Conservation (phyloP, 2,888 invertebrate species). For the Oscheius myriophilus region DNA sequence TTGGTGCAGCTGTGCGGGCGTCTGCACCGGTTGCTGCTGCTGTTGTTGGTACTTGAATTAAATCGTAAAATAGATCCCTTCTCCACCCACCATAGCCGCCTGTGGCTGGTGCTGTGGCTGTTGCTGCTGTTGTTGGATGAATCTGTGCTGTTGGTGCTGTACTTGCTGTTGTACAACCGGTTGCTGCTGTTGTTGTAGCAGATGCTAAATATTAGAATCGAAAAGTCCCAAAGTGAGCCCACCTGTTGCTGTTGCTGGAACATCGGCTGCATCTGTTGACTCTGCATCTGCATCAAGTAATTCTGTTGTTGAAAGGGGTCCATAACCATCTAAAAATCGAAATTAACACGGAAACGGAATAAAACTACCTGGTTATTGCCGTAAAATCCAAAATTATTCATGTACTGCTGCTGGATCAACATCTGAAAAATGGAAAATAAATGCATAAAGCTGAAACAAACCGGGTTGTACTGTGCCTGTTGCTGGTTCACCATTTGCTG, state of each 20-base stretch:
- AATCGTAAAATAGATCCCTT: background rate
- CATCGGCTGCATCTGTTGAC: slow-evolving; percentile 27
- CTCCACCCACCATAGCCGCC: background rate
- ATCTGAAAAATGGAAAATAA: slow-evolving; percentile 12
- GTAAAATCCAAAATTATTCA: slow-evolving; percentile 28
- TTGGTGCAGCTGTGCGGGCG: slow-evolving; percentile 32
- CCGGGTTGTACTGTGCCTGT: slow-evolving; percentile 21
- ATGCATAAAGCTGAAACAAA: background rate
- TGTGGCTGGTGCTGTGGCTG: slow-evolving; percentile 2
- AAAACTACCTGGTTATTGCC: slow-evolving; percentile 26
- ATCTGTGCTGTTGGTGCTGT: slow-evolving; percentile 23
- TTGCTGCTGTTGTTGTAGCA: slow-evolving; percentile 36
- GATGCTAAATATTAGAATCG: slow-evolving; percentile 32
- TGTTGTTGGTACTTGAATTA: slow-evolving; percentile 18
- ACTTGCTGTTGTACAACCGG: slow-evolving; percentile 32
- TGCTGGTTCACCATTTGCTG: slow-evolving; percentile 12
- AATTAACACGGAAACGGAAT: background rate
- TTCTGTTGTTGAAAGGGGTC: slow-evolving; percentile 31
- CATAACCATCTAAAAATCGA: slow-evolving; percentile 17
- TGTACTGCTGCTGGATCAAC: slow-evolving; percentile 27
- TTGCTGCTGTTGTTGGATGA: slow-evolving; percentile 13
- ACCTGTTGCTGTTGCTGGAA: slow-evolving; percentile 21
- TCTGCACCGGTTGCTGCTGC: slow-evolving; percentile 37
- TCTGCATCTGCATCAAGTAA: slow-evolving; percentile 27
- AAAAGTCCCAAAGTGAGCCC: background rate